These are phyloP conservation scores for Drosophila nigricruria DNA, from an alignment of 2,888 invertebrate genomes.

Conservation along the genomic window DNA sequence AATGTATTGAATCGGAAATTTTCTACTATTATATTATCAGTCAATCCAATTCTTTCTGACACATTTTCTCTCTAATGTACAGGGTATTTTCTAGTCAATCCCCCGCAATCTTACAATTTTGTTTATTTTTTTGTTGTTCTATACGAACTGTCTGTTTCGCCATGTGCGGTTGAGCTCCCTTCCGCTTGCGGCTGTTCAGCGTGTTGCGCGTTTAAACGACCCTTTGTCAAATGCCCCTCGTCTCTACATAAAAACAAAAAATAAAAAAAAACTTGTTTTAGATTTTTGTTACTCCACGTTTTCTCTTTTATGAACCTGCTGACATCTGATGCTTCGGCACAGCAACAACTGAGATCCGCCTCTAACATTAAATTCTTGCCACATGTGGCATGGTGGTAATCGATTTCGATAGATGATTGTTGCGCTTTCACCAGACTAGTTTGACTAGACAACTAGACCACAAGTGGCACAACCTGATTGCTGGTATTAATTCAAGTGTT, in stretches of 20 bases:
- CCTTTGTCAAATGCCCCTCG: conserved; percentile 33
- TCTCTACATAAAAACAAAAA: conserved; percentile 3
- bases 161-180: conserved; percentile 46
- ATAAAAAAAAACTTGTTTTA: conserved; percentile 39
- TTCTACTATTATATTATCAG: not conserved
- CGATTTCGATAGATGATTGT: conserved; percentile 16
- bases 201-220: conserved; percentile 12
- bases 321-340: conserved; percentile 10
- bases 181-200: conserved; percentile 20
- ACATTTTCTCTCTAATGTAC: not conserved
- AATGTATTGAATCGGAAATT: not conserved
- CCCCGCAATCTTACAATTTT: not conserved
- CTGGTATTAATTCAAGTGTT: conserved; percentile 18
- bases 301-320: conserved; percentile 45
- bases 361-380: conserved; percentile 36
- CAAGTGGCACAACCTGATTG: conserved; percentile 19
- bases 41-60: not conserved
- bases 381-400: conserved; percentile 44
- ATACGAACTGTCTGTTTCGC: conserved; percentile 10
- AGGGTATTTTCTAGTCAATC: conserved; percentile 1
- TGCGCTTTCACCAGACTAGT: conserved; percentile 45
- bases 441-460: conserved; percentile 23
- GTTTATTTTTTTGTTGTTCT: conserved; percentile 16
- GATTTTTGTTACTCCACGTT: conserved; percentile 34
- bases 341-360: conserved; percentile 22